Percentiles rank a stretch among this genome's conserved stretches.
Conservation (phyloP, 92 coral and sea anemone genomes). For the Epizoanthus scotinus region DNA sequence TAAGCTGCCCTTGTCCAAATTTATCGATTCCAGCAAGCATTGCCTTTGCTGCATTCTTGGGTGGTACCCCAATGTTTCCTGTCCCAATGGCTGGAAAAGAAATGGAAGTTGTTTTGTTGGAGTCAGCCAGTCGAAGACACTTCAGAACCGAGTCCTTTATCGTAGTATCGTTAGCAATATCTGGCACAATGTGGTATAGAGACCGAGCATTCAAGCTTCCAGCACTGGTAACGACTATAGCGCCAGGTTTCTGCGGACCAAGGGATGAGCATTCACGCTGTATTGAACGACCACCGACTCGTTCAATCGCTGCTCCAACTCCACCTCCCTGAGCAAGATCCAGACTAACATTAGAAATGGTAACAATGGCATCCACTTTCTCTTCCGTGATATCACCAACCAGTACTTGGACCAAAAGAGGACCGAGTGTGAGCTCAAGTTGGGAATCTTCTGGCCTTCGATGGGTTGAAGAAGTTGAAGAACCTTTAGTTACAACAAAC, state of each 20-base stretch:
- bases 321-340: conserved; percentile 33
- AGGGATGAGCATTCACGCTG: conserved; percentile 46
- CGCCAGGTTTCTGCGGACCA: conserved; percentile 8
- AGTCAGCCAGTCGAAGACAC: conserved; percentile 55
- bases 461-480: not conserved
- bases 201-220: conserved; percentile 47
- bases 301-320: conserved; percentile 57
- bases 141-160: conserved; percentile 41
- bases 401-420: conserved; percentile 47
- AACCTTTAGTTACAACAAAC: not conserved
- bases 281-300: conserved; percentile 62
- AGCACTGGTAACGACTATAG: conserved; percentile 44
- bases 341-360: conserved; percentile 41
- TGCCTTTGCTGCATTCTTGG: conserved; percentile 59
- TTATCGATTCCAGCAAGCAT: conserved; percentile 55
- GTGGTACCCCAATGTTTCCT: conserved; percentile 39
- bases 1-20: conserved; percentile 55
- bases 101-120: conserved; percentile 44
- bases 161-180: not conserved
- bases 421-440: conserved; percentile 21
- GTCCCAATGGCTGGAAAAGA: conserved; percentile 84
- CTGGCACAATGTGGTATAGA: conserved; percentile 66
- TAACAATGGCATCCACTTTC: conserved; percentile 68
- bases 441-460: not conserved
- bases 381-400: conserved; percentile 75